Percentiles rank a stretch among this genome's conserved stretches.
Evolutionary conservation across 2,113 vertebrate species (phyloP).

Genomic region (Ammospiza nelsoni): DNA sequence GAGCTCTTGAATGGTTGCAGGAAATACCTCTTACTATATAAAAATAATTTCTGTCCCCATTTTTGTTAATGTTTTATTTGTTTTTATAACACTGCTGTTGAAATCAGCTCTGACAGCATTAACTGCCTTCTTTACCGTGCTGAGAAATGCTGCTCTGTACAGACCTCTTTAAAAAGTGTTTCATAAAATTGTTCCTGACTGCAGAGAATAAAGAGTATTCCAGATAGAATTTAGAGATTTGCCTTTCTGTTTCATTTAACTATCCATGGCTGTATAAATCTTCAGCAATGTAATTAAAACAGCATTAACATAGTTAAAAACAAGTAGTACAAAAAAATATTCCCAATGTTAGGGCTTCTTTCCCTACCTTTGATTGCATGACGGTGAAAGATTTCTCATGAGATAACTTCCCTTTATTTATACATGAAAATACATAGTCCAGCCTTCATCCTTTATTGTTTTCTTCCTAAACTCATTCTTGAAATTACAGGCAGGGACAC

Average conservation of each 20-base stretch:
- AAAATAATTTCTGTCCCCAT: neutral
- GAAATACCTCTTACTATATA: neutral
- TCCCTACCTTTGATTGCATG: accelerated
- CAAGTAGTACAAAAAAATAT: neutral
- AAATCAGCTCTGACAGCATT: neutral
- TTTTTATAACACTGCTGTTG: neutral
- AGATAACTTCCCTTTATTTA: neutral
- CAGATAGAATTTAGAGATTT: neutral
- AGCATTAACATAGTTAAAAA: neutral
- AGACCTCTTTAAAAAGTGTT: neutral
- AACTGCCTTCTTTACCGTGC: neutral
- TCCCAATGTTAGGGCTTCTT: neutral
- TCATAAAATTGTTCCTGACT: neutral
- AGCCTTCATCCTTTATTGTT: neutral
- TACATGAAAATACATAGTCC: neutral
- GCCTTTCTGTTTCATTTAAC: neutral
- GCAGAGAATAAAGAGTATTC: neutral
- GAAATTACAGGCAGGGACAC: neutral
- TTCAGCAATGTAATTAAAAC: neutral
- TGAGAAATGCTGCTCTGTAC: neutral
- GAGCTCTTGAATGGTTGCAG: neutral
- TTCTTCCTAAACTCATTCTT: neutral
- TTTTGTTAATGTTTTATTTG: neutral
- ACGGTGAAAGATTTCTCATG: neutral
- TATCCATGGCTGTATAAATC: neutral